Evolutionary conservation across 1,140 invertebrate species (phyloP), one percentile per base, ranked within the genome.

Genomic region (Drosophila bocki): DNA sequence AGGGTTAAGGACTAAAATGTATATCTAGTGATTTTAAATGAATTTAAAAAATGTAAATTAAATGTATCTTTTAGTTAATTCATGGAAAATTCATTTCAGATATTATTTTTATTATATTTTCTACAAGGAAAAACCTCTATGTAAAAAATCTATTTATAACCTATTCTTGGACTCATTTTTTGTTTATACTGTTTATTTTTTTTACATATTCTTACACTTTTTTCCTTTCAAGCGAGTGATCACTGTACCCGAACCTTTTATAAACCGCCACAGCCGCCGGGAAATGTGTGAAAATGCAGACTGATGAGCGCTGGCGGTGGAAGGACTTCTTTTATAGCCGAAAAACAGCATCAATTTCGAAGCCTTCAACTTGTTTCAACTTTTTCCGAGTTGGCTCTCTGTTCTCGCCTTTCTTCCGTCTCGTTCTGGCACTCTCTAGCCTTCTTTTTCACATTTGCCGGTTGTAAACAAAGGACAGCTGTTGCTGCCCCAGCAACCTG

Each of bases 381-480:
- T 42, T 57, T 8, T 48, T 11, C 3, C 32, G 12, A 3, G 0
- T 8, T 19, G 33, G 12, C 41, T 59, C 57, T 60, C 58, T 22
- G 7, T 47, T 12, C 37, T 1, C 11, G n/a, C 32, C 22, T 56
- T 15, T 19, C 63, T 32, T 13, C 9, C 22, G 8, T 37, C 39
- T 13, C 58, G 22, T n/a, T 47, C 42, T 39, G 7, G 3, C 57
- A 13, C 7, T 29, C n/a, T 62, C 15, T 62, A 13, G 5, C 58
- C 33, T 3, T 67, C 63, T 32, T 44, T 37, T 22, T 62, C 64
- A n/a, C 54, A 3, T 26, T 39, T 68, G 65, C 69, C 69, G 67
- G 69, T 50, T 57, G 80, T 88, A 88, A 88, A 88, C 84, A 88
- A 90, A 81, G 32, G 26, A 62, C 84, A 88, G 84, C 84, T 88